Evolutionary conservation across 2,113 vertebrate genomes (phyloP).

Genomic region (Urocynchramus pylzowi): DNA sequence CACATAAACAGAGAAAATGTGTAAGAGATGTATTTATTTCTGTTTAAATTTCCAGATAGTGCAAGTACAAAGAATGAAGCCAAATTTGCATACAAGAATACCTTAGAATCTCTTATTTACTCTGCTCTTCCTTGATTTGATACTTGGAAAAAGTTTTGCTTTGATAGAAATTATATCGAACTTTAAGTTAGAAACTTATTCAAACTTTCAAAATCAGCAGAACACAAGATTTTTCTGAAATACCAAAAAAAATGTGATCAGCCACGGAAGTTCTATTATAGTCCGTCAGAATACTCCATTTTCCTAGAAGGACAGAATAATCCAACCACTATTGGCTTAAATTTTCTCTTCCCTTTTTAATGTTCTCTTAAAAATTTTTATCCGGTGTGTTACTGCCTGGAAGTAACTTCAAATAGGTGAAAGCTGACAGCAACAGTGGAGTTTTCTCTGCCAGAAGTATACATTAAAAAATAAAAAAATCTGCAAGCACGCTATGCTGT

Average conservation of each 20-base stretch:
- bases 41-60: not conserved
- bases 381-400: not conserved
- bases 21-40: not conserved
- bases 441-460: not conserved
- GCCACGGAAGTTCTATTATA: not conserved
- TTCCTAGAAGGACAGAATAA: not conserved
- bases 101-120: not conserved
- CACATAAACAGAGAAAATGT: not conserved
- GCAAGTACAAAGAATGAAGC: not conserved
- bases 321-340: not conserved
- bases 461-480: not conserved
- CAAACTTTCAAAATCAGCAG: not conserved
- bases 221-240: not conserved
- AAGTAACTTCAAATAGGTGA: not conserved
- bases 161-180: not conserved
- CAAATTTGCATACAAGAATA: not conserved
- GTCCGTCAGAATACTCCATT: not conserved
- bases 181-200: not conserved
- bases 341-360: not conserved
- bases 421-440: not conserved
- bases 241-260: not conserved
- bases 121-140: not conserved
- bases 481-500: not conserved
- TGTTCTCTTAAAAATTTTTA: not conserved
- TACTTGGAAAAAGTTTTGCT: not conserved